Evolutionary conservation across 2,888 invertebrate species (phyloP).

Genomic region (Eupithecia insigniata): DNA sequence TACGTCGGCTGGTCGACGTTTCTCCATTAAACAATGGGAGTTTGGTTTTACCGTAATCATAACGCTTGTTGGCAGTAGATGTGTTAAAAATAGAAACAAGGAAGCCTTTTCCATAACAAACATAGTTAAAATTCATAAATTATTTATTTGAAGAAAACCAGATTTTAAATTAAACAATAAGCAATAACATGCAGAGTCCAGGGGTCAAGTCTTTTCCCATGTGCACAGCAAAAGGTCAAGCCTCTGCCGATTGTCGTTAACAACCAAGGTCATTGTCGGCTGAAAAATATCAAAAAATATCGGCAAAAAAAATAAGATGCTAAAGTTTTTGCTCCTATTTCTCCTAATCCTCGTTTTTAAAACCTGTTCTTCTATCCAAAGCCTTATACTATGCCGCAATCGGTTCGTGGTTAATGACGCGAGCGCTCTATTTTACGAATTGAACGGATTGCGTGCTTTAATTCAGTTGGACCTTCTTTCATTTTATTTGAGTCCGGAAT

Average conservation of each 20-base stretch:
- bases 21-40: too few species aligned
- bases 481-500: conserved; percentile 15
- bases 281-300: too few species aligned
- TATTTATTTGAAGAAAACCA: too few species aligned
- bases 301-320: background rate
- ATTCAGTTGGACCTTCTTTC: conserved; percentile 40
- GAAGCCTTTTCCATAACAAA: background rate
- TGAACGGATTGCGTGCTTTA: conserved; percentile 51
- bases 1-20: too few species aligned
- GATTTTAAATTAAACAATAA: too few species aligned
- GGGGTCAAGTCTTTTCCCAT: too few species aligned
- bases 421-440: conserved; percentile 45
- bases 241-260: too few species aligned
- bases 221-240: too few species aligned
- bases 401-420: conserved; percentile 48
- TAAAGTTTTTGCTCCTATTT: background rate
- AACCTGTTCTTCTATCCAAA: background rate
- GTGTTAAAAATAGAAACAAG: background rate
- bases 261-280: too few species aligned
- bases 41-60: background rate
- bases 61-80: background rate
- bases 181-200: too few species aligned
- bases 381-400: conserved; percentile 33
- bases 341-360: background rate
- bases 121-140: too few species aligned